Evolutionary conservation across 2,888 invertebrate genomes (phyloP).

Genomic region (Hirtodrosophila confusa): DNA sequence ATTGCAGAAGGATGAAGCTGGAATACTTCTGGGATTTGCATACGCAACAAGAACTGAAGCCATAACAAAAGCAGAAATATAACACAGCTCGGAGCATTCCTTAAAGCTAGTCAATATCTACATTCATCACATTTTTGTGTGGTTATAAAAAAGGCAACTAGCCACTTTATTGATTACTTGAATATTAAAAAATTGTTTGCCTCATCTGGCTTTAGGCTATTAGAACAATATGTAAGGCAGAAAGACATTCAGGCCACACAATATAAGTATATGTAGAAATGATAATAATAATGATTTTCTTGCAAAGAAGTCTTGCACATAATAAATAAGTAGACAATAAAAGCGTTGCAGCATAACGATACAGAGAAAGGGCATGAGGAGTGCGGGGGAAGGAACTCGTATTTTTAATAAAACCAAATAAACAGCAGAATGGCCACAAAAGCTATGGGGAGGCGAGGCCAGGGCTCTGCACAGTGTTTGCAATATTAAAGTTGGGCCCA

Average conservation of each 20-base stretch:
- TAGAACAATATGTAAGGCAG: constrained; percentile 6
- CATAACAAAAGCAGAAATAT: constrained; percentile 42
- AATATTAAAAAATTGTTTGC: constrained; percentile 18
- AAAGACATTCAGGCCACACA: constrained; percentile 27
- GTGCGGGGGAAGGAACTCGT: constrained; percentile 23
- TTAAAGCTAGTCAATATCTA: constrained; percentile 18
- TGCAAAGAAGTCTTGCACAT: constrained; percentile 66
- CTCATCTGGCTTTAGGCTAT: constrained; percentile 10
- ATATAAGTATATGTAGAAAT: constrained; percentile 26
- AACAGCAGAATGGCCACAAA: constrained; percentile 63
- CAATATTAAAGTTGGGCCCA: constrained; percentile 61
- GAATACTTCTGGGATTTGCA: constrained; percentile 56
- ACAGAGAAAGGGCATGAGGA: constrained; percentile 14
- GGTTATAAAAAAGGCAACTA: constrained; percentile 12
- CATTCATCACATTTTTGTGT: constrained; percentile 17
- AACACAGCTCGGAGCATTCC: constrained; percentile 28
- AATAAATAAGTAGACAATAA: constrained; percentile 68
- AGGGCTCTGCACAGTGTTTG: constrained; percentile 35
- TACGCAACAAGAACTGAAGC: constrained; percentile 45
- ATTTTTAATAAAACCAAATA: constrained; percentile 69
- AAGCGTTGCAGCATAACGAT: constrained; percentile 47
- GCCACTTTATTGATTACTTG: constrained; percentile 37
- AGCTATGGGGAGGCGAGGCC: constrained; percentile 35
- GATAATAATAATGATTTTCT: constrained; percentile 59
- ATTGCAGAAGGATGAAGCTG: constrained; percentile 34